A percentile compares a stretch with the other conserved stretches of the same genome.
phyloP scores from a whole-genome alignment of 2,113 vertebrate species.

The Urocolius indicus region DNA sequence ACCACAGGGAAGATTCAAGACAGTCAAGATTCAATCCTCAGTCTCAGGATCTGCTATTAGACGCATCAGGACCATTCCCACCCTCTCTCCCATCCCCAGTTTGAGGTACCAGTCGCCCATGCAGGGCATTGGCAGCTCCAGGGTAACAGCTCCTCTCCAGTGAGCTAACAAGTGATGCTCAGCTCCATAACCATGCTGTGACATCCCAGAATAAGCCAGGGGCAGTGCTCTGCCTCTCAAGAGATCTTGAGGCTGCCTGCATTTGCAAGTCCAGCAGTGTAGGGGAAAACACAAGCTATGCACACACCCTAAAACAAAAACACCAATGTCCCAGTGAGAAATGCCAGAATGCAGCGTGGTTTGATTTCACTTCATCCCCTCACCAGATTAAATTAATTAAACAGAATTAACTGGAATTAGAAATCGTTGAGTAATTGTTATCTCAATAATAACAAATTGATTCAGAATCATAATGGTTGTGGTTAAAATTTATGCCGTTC shows the following conservation, averaged over 20 bases:
- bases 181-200: background rate
- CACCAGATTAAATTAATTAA: slow-evolving; percentile 37
- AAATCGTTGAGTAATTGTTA: slow-evolving; percentile 38
- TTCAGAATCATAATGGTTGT: slow-evolving; percentile 56
- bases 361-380: slow-evolving; percentile 2
- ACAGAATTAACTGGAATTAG: slow-evolving; percentile 24
- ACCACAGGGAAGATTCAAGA: background rate
- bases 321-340: background rate
- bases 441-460: slow-evolving; percentile 43
- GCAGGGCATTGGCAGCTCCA: background rate
- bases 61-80: background rate
- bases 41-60: background rate
- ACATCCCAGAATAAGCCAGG: background rate
- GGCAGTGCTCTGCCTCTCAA: background rate
- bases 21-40: background rate
- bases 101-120: background rate
- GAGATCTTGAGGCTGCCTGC: background rate
- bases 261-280: background rate
- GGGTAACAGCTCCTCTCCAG: background rate
- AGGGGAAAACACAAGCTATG: background rate
- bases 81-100: background rate
- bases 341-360: background rate
- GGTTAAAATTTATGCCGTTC: slow-evolving; percentile 45
- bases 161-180: background rate
- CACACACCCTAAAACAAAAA: background rate